Conservation (phyloP, 2,888 invertebrate genomes). For the Athalia rosae region DNA sequence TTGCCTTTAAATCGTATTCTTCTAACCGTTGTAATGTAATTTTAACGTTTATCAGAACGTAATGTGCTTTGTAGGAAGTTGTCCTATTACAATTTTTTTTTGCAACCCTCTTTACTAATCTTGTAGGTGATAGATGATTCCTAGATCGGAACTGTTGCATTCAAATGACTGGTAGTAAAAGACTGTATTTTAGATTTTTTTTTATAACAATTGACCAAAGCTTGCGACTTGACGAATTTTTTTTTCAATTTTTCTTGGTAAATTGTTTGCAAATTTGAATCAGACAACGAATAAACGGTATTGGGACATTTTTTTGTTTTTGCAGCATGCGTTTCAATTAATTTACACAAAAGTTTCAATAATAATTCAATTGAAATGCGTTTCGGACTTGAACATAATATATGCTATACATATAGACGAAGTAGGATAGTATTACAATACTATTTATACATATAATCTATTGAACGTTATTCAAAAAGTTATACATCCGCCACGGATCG, state of each 20-base stretch:
- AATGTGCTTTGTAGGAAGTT: conserved; percentile 2
- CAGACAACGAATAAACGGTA: neutral
- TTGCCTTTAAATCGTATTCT: conserved; percentile 36
- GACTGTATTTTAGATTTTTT: conserved; percentile 19
- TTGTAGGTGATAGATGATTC: conserved; percentile 10
- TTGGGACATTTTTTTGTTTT: neutral
- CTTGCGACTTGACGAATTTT: conserved; percentile 17
- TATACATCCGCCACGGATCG: conserved; percentile 16
- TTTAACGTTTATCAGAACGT: conserved; percentile 15
- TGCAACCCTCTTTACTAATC: neutral
- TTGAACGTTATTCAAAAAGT: conserved; percentile 19
- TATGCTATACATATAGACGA: conserved; percentile 33
- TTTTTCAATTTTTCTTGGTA: neutral
- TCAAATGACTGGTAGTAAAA: conserved; percentile 43
- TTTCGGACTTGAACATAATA: conserved; percentile 31
- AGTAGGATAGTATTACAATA: conserved; percentile 35
- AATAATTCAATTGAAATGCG: conserved; percentile 21
- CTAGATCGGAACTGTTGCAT: conserved; percentile 41
- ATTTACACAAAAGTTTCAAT: neutral
- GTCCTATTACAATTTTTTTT: too few relatives aligned
- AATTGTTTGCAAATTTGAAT: neutral
- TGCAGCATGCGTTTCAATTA: conserved; percentile 2
- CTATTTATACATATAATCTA: neutral
- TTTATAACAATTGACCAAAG: conserved; percentile 11
- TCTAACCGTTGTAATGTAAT: conserved; percentile 14